phyloP scores from a whole-genome alignment of 1,140 invertebrate genomes.

The Zaprionus lachaisei region DNA sequence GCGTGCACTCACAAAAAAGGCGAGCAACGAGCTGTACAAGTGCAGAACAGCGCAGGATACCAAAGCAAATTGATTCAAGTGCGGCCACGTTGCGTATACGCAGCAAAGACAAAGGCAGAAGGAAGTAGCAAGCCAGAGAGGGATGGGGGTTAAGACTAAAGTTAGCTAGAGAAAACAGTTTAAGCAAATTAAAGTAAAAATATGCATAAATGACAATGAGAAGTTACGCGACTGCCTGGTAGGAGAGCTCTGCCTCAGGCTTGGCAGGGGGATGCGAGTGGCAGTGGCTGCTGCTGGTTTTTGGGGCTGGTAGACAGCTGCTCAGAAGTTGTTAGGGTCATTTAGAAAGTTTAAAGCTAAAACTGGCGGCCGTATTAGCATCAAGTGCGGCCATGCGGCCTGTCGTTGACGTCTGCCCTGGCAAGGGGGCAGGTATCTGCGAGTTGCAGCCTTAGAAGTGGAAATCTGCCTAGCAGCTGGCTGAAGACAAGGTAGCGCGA shows the following conservation, averaged over 20 bases:
- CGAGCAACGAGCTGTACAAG: no score
- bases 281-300: not conserved
- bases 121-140: no score
- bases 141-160: not conserved
- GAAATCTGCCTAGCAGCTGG: constrained; percentile 61
- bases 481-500: constrained; percentile 33
- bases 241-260: constrained; percentile 15
- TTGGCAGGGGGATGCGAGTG: not conserved
- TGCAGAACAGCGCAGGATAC: no score
- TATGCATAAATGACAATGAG: constrained; percentile 68
- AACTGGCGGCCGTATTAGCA: constrained; percentile 55
- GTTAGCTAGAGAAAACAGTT: constrained; percentile 37
- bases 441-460: constrained; percentile 41
- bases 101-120: not conserved
- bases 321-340: constrained; percentile 78
- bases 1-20: no score
- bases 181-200: constrained; percentile 72
- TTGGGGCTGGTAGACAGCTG: constrained; percentile 60
- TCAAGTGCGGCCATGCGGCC: constrained; percentile 35
- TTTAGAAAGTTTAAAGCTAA: constrained; percentile 77
- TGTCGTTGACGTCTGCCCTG: constrained; percentile 35
- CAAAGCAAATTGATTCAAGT: not conserved
- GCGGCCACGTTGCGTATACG: constrained; percentile 3
- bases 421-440: constrained; percentile 28
- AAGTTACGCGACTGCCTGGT: constrained; percentile 54